Percentiles rank a stretch among this genome's conserved stretches.
Evolutionary conservation across 2,797 vertebrate genomes (phyloP).

Genomic region (Pseudochirops corinnae): DNA sequence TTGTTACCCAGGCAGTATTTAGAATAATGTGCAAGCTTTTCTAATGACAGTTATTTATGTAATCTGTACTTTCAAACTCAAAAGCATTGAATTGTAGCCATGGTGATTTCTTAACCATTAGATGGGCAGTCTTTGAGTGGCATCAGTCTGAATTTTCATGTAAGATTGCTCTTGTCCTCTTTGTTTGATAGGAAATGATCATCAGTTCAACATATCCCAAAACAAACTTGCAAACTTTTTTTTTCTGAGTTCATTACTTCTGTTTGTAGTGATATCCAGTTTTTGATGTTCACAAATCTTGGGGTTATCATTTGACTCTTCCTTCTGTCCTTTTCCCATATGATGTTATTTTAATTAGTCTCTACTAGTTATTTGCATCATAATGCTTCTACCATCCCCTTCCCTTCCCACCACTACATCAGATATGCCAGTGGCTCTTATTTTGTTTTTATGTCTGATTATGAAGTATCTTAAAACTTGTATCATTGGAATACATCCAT

Average conservation of each 20-base stretch:
- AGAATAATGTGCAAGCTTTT: constrained; percentile 60
- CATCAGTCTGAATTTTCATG: constrained; percentile 55
- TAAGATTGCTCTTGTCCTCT: constrained; percentile 42
- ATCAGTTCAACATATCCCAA: constrained; percentile 35
- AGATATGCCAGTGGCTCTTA: constrained; percentile 22
- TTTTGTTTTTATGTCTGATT: constrained; percentile 55
- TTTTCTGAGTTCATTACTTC: background rate
- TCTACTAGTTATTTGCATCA: constrained; percentile 38
- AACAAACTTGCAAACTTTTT: background rate
- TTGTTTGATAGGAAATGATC: background rate
- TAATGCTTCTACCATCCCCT: background rate
- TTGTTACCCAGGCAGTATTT: constrained; percentile 68
- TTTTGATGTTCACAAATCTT: background rate
- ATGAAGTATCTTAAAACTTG: constrained; percentile 34
- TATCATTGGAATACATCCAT: constrained; percentile 25
- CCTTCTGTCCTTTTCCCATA: constrained; percentile 34
- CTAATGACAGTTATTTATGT: constrained; percentile 71
- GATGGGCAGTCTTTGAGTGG: constrained; percentile 39
- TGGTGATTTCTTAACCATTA: constrained; percentile 20
- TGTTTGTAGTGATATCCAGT: background rate
- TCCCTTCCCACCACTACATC: background rate
- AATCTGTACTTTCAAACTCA: constrained; percentile 51
- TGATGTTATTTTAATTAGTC: constrained; percentile 20
- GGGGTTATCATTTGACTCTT: constrained; percentile 2
- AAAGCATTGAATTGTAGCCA: constrained; percentile 41